These are phyloP conservation scores for Cheumatopsyche charites DNA, from an alignment of 1,140 invertebrate genomes.

Conservation along the genomic window DNA sequence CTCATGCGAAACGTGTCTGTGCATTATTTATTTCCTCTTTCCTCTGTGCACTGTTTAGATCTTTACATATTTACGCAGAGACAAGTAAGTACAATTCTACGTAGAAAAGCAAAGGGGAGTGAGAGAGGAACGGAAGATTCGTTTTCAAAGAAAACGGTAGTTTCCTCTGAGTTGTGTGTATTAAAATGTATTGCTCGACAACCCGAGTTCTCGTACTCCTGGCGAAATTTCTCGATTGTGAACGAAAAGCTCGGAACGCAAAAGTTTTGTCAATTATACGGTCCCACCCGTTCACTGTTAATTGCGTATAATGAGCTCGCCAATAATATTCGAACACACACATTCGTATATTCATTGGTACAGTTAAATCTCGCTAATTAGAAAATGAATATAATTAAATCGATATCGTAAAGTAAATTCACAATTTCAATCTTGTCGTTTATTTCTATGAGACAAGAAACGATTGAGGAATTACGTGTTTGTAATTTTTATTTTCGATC, in stretches of 20 bases:
- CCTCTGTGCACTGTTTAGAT: background rate
- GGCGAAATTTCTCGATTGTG: background rate
- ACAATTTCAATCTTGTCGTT: too few relatives aligned
- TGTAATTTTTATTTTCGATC: too few relatives aligned
- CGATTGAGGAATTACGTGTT: too few relatives aligned
- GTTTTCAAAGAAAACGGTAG: background rate
- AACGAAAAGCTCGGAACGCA: background rate
- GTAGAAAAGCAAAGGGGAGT: too few relatives aligned
- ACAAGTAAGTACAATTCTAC: too few relatives aligned
- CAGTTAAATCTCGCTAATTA: too few relatives aligned
- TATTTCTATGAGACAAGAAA: too few relatives aligned
- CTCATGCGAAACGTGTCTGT: too few relatives aligned
- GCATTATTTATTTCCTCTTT: background rate
- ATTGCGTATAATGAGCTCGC: background rate
- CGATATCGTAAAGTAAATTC: too few relatives aligned
- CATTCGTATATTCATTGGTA: too few relatives aligned
- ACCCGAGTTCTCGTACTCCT: background rate
- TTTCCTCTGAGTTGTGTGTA: slow-evolving; percentile 20
- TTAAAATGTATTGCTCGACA: slow-evolving; percentile 25
- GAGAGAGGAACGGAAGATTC: background rate
- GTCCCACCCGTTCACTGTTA: background rate
- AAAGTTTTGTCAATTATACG: slow-evolving; percentile 19
- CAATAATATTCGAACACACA: background rate
- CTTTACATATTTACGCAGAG: background rate
- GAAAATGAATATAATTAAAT: too few relatives aligned